Percentiles rank a stretch among this genome's conserved stretches.
Conservation (phyloP, 1,140 invertebrate species). For the Plutomurus gul region DNA sequence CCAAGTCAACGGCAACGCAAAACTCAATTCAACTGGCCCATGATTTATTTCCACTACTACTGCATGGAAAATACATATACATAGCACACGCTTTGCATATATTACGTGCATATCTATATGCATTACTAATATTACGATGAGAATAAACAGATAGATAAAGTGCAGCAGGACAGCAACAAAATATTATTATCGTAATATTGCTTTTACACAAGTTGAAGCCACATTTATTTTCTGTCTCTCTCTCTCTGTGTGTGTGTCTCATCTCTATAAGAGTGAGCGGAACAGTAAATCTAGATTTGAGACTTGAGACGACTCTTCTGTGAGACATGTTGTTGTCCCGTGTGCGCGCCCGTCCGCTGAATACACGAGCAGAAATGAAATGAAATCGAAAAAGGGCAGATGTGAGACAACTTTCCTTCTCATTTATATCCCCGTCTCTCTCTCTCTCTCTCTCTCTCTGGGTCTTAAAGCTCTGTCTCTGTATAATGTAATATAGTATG, state of each 20-base stretch:
- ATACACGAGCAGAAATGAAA: background rate
- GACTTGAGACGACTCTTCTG: background rate
- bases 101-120: too few relatives aligned
- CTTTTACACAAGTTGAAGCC: too few relatives aligned
- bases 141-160: too few relatives aligned
- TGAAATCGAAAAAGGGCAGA: conserved; percentile 18
- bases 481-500: background rate
- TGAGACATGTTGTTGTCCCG: background rate
- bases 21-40: background rate
- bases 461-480: background rate
- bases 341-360: background rate
- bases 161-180: too few relatives aligned
- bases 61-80: too few relatives aligned
- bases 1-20: conserved; percentile 1
- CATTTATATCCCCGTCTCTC: background rate
- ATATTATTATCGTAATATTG: too few relatives aligned
- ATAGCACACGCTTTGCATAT: too few relatives aligned
- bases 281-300: conserved; percentile 25
- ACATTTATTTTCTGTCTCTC: too few relatives aligned
- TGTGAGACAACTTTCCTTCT: background rate
- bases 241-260: too few relatives aligned
- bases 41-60: conserved; percentile 8
- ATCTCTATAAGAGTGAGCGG: background rate
- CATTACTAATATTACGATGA: too few relatives aligned
- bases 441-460: background rate